Percentiles rank a stretch among this genome's conserved stretches.
These are phyloP conservation scores for Caenorhabditis afra DNA, from an alignment of 2,888 invertebrate species.

Conservation along the genomic window DNA sequence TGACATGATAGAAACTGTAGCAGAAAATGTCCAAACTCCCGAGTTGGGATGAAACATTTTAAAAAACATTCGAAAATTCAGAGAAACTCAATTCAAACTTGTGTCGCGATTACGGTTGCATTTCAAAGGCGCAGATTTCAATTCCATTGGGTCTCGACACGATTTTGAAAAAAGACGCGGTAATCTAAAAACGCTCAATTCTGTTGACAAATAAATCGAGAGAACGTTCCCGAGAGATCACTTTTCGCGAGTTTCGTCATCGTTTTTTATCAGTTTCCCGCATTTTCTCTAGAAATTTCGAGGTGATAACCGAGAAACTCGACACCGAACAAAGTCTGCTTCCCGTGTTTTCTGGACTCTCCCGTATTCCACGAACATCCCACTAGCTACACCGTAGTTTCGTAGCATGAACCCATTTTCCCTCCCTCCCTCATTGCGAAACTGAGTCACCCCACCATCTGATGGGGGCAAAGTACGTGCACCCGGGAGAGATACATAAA, in stretches of 20 bases:
- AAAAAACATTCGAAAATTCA: not conserved
- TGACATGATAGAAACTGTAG: not conserved
- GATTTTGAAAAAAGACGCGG: constrained; percentile 5
- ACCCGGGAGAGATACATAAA: constrained; percentile 40
- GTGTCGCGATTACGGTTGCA: constrained; percentile 12
- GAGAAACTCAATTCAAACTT: not conserved
- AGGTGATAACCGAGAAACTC: constrained; percentile 4
- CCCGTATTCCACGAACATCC: constrained; percentile 9
- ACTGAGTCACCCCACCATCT: constrained; percentile 56
- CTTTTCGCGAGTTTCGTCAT: not conserved
- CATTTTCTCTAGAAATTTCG: constrained; percentile 1
- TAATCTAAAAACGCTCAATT: constrained; percentile 1
- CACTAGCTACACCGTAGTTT: constrained; percentile 35
- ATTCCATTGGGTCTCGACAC: not conserved
- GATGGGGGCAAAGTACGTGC: constrained; percentile 51
- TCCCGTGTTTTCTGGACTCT: constrained; percentile 23
- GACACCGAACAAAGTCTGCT: constrained; percentile 8
- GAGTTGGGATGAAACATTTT: not conserved
- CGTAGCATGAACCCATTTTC: constrained; percentile 24
- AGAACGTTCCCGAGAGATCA: constrained; percentile 2
- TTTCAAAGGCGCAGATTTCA: constrained; percentile 18
- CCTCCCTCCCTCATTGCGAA: constrained; percentile 43
- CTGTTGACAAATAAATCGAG: not conserved
- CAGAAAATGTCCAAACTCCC: not conserved
- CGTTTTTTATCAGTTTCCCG: constrained; percentile 3